Evolutionary conservation across 2,113 vertebrate genomes (phyloP), one percentile per base, ranked within the genome.

Genomic region (Capreolus pygargus): DNA sequence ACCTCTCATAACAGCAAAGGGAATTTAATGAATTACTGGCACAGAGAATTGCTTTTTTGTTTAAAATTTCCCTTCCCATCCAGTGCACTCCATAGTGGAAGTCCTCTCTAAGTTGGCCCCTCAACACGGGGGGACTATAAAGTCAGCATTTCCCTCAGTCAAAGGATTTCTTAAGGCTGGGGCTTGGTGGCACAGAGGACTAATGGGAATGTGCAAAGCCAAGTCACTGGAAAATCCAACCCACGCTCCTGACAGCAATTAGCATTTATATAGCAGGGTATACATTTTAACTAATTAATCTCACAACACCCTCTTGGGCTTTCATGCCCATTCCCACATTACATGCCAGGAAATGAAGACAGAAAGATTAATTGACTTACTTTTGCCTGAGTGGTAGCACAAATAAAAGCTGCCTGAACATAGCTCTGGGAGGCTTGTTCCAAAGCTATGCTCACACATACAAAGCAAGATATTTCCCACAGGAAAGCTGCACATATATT

Each of bases 281-380:
- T 98, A 98, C 98, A 97, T 98, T 97, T 98, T 98, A 98, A 97
- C 96, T 97, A 98, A 98, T 98, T 98, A 98, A 98, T 97, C 98
- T 97, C 97, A 97, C 97, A 97, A 96, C 97, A 96, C 96, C 84
- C 97, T 97, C 94, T 96, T 45, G 54, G 90, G 97, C 89, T 97
- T 98, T 96, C 96, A 74, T 97, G 98, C 95, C 95, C 97, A 98
- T 98, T 98, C 97, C 98, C 97, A 98, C 98, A 98, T 98, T 97
- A 96, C 96, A 97, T 97, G 98, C 97, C 96, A 98, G 97, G 96
- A 98, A 98, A 93, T 1, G 16, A 87, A 98, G 97, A 98, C 97
- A 98, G 96, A 97, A 96, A 97, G 97, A 98, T 97, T 98, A 98
- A 98, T 97, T 97, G 96, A 97, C 97, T 98, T 98, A 97, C 97